Evolutionary conservation across 2,113 vertebrate genomes (phyloP), one percentile per base, ranked within the genome.

Genomic region (Sebastes fasciatus): DNA sequence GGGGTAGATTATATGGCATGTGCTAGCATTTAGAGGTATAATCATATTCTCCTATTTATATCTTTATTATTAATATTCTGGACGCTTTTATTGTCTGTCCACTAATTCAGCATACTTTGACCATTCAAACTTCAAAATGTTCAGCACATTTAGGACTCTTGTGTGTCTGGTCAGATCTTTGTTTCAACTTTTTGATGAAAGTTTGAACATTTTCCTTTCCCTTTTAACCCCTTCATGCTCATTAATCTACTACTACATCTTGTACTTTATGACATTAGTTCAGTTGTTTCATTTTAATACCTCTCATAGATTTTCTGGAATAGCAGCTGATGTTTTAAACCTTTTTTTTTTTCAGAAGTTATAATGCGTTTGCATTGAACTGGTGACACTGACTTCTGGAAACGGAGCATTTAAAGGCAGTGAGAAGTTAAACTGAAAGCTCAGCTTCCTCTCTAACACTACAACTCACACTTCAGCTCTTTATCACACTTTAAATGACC

Each of bases 11-110:
- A 23, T 68, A 57, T n/a, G 17, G 70, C 71, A 74, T 74, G 77
- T 60, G 23, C 26, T 46, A 67, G 69, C 62, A 86, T 69, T 82
- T 77, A 42, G 19, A 55, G 42, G 61, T 71, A 58, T 62, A 51
- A 68, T 79, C 42, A n/a, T 34, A 49, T 52, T 74, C n/a, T 58
- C 21, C 2, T 54, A 70, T 83, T 75, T 72, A 64, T 63, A n/a
- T 66, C 51, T 64, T 70, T 70, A 40, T 51, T 74, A 55, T 51
- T 63, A 52, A 63, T 65, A 34, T 46, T 57, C 14, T 55, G 2
- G 42, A 51, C 2, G 5, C 55, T 63, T 63, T 73, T 67, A 40
- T 51, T 49, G 6, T 45, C 34, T 0, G 0, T 19, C n/a, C 34
- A 16, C 4, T 60, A 58, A 10, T 11, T 23, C n/a, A 34, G 34